These are phyloP conservation scores for Neomonachus schauinslandi DNA, from an alignment of 2,113 vertebrate species.

Conservation along the genomic window DNA sequence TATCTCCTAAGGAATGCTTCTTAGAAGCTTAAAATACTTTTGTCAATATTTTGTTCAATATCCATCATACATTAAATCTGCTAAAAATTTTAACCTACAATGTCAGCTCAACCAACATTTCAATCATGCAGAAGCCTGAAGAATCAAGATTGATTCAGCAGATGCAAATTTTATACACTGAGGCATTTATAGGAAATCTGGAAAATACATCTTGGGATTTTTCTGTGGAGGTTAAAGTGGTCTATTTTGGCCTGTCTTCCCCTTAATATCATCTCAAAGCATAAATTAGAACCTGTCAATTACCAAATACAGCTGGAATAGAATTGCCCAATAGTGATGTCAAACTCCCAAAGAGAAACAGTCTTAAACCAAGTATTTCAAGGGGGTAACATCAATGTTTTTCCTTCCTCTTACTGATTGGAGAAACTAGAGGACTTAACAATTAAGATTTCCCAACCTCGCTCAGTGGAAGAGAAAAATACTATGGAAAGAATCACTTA, in stretches of 20 bases:
- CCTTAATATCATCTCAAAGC: not conserved
- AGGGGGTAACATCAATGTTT: not conserved
- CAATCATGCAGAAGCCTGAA: not conserved
- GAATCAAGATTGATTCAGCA: not conserved
- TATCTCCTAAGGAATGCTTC: not conserved
- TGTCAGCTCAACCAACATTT: not conserved
- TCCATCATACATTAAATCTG: not conserved
- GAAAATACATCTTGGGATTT: not conserved
- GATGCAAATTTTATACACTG: not conserved
- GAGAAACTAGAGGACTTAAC: not conserved
- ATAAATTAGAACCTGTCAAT: not conserved
- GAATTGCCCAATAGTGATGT: not conserved
- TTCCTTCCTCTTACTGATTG: not conserved
- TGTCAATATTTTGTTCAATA: not conserved
- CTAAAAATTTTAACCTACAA: not conserved
- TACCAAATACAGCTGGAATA: not conserved
- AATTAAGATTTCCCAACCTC: not conserved
- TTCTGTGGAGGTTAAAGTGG: not conserved
- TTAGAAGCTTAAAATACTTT: not conserved
- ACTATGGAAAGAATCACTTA: not conserved
- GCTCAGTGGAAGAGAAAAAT: not conserved
- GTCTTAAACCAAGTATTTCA: not conserved
- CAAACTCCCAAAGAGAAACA: not conserved
- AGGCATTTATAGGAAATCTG: not conserved
- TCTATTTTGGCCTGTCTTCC: not conserved